phyloP scores from a whole-genome alignment of 2,888 invertebrate genomes.

The Steinernema hermaphroditum region DNA sequence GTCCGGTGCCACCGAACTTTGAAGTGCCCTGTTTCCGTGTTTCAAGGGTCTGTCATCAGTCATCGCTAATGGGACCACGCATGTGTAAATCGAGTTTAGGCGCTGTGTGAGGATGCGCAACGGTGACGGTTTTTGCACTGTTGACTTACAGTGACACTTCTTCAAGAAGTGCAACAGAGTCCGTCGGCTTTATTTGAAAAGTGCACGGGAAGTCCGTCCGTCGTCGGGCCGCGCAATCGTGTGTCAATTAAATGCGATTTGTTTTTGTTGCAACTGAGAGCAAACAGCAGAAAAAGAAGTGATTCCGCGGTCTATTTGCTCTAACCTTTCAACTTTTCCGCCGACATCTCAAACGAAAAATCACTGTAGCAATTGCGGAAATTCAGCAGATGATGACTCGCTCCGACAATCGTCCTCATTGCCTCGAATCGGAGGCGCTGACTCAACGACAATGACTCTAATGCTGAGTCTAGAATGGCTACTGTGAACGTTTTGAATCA shows the following conservation, averaged over 20 bases:
- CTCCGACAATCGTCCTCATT: not conserved
- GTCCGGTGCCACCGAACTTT: not conserved
- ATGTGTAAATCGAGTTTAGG: not conserved
- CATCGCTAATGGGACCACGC: not conserved
- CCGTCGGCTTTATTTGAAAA: not conserved
- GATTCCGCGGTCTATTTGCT: not conserved
- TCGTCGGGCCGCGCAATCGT: conserved; percentile 18
- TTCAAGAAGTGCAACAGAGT: not conserved
- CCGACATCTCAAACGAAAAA: no score
- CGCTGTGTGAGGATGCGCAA: not conserved
- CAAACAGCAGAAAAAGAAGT: not conserved
- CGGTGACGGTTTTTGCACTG: not conserved
- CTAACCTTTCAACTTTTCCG: conserved; percentile 9
- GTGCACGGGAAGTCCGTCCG: conserved; percentile 12
- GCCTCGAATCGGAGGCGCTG: not conserved
- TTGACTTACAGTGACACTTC: not conserved
- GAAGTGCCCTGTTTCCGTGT: not conserved
- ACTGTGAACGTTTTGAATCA: not conserved
- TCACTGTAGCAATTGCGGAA: no score
- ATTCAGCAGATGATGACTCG: not conserved
- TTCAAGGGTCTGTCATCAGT: not conserved
- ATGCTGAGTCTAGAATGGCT: not conserved
- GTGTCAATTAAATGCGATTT: conserved; percentile 29
- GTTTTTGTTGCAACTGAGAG: conserved; percentile 23
- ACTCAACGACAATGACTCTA: no score